phyloP scores from a whole-genome alignment of 2,888 invertebrate species.

The Plagiodera versicolora region DNA sequence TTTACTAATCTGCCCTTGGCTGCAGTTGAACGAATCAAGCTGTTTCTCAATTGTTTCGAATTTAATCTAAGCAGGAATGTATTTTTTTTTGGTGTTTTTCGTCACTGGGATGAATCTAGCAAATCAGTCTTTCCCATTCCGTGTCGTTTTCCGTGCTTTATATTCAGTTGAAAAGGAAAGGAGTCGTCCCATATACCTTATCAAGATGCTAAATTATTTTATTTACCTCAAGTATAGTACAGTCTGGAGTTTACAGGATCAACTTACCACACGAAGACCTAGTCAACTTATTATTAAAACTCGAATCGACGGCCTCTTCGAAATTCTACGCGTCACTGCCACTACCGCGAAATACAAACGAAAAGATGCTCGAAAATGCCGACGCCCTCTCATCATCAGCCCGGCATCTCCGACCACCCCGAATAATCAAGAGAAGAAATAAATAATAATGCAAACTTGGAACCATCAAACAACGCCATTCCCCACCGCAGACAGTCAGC shows the following conservation, averaged over 20 bases:
- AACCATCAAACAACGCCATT: slow-evolving; percentile 33
- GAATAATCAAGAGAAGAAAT: slow-evolving; percentile 27
- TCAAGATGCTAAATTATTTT: slow-evolving; percentile 39
- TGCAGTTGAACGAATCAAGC: too few relatives aligned
- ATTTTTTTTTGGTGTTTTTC: too few relatives aligned
- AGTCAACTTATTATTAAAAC: slow-evolving; percentile 28
- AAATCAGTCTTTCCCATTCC: background rate
- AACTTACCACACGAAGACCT: slow-evolving; percentile 42
- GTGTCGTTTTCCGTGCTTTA: background rate
- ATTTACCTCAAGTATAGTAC: slow-evolving; percentile 37
- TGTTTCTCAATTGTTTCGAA: too few relatives aligned
- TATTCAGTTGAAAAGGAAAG: slow-evolving; percentile 34
- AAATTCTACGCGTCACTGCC: slow-evolving; percentile 22
- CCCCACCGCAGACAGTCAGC: slow-evolving; percentile 35
- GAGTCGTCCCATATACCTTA: slow-evolving; percentile 45
- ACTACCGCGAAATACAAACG: slow-evolving; percentile 19
- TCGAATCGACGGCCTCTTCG: slow-evolving; percentile 22
- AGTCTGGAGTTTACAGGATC: slow-evolving; percentile 35
- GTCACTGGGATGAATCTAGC: background rate
- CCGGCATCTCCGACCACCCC: too few relatives aligned
- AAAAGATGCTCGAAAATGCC: slow-evolving; percentile 22
- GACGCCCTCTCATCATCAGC: too few relatives aligned
- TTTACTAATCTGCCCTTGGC: too few relatives aligned
- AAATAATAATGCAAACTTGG: slow-evolving; percentile 27
- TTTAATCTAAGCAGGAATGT: too few relatives aligned